Percentiles rank a stretch among this genome's conserved stretches.
These are phyloP conservation scores for Apeltes quadracus DNA, from an alignment of 2,113 vertebrate genomes.

Conservation along the genomic window DNA sequence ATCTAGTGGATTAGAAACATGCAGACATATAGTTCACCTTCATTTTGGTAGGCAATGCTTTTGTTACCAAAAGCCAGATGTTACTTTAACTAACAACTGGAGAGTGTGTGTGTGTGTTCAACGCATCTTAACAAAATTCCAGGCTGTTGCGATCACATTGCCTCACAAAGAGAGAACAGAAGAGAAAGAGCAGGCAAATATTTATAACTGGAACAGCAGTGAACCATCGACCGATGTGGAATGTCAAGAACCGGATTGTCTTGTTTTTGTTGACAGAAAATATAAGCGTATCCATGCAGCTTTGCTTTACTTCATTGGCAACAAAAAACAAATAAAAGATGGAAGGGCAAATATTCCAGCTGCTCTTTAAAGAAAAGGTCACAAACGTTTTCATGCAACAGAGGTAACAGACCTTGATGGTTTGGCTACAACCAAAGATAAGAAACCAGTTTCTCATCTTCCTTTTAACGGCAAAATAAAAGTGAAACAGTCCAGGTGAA, in stretches of 20 bases:
- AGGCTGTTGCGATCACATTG: slow-evolving; percentile 11
- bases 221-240: not conserved
- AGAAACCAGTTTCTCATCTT: slow-evolving; percentile 27
- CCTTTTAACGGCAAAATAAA: slow-evolving; percentile 20
- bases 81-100: slow-evolving; percentile 33
- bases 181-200: slow-evolving; percentile 26
- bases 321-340: no score
- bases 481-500: slow-evolving; percentile 13
- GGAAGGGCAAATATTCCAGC: no score
- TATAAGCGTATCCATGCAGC: not conserved
- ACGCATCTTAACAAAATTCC: slow-evolving; percentile 1
- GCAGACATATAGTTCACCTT: no score
- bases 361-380: no score
- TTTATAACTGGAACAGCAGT: slow-evolving; percentile 15
- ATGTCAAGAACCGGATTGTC: slow-evolving; percentile 5
- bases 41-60: slow-evolving; percentile 72
- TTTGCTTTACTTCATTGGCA: slow-evolving; percentile 11
- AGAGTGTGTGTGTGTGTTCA: slow-evolving; percentile 39
- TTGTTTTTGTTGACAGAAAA: slow-evolving; percentile 30
- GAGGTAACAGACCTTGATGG: not conserved
- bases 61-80: slow-evolving; percentile 65
- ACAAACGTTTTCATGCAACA: not conserved
- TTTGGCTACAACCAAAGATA: slow-evolving; percentile 26
- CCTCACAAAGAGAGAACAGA: not conserved
- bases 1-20: not conserved